Conservation (phyloP, 2,888 invertebrate species). For the Horisme vitalbata region DNA sequence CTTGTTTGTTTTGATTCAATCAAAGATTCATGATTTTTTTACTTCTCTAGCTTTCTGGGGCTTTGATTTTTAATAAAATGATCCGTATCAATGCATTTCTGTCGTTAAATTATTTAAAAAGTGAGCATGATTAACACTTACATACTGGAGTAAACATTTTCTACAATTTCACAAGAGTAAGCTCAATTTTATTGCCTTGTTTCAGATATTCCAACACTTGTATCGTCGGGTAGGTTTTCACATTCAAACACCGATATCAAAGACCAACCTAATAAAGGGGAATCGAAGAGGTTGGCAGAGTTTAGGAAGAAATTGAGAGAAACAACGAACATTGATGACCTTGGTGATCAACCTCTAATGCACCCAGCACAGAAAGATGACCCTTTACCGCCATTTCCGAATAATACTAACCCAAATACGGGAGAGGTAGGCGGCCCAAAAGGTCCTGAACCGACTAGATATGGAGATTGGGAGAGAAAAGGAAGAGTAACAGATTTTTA, state of each 20-base stretch:
- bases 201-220: slow-evolving; percentile 14
- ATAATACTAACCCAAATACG: slow-evolving; percentile 94
- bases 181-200: slow-evolving; percentile 7
- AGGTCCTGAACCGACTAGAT: slow-evolving; percentile 99
- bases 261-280: slow-evolving; percentile 42
- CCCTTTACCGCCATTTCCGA: slow-evolving; percentile 92
- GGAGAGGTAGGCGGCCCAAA: slow-evolving; percentile 97
- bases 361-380: slow-evolving; percentile 92
- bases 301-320: slow-evolving; percentile 90
- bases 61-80: not conserved
- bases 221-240: slow-evolving; percentile 41
- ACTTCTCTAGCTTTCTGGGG: too few species aligned
- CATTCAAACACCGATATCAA: slow-evolving; percentile 39
- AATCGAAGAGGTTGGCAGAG: slow-evolving; percentile 82
- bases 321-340: slow-evolving; percentile 86
- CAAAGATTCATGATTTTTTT: too few species aligned
- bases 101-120: not conserved
- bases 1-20: too few species aligned
- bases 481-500: slow-evolving; percentile 98
- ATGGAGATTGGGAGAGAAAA: slow-evolving; percentile 99
- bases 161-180: too few species aligned
- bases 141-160: too few species aligned
- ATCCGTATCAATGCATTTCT: not conserved
- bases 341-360: slow-evolving; percentile 88
- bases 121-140: too few species aligned